Percentiles rank a stretch among this genome's conserved stretches.
These are phyloP conservation scores for Micropoecilia bifurca DNA, from an alignment of 2,797 vertebrate genomes.

Conservation along the genomic window DNA sequence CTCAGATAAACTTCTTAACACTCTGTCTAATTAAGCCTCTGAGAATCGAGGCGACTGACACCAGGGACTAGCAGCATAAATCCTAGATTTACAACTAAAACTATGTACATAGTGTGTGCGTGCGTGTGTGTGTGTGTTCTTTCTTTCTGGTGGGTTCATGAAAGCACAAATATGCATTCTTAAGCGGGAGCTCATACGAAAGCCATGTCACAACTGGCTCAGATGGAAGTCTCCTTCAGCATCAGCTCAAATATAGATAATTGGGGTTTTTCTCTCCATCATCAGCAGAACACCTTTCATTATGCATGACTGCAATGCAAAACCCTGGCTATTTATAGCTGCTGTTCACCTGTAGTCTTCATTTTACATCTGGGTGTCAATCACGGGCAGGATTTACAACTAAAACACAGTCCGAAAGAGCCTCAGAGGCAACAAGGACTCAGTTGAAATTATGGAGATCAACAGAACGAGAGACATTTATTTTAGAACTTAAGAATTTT, in stretches of 20 bases:
- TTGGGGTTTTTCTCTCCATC: slow-evolving; percentile 7
- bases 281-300: slow-evolving; percentile 9
- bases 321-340: slow-evolving; percentile 10
- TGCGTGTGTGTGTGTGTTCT: neutral
- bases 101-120: neutral
- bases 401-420: neutral
- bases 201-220: slow-evolving; percentile 11
- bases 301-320: slow-evolving; percentile 2
- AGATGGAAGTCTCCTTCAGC: neutral
- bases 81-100: slow-evolving; percentile 19
- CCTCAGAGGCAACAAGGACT: neutral
- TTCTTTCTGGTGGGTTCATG: slow-evolving; percentile 13
- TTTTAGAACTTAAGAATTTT: too few species aligned
- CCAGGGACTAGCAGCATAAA: slow-evolving; percentile 8
- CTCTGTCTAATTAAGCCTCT: slow-evolving; percentile 65
- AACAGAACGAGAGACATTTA: neutral
- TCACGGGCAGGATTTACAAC: neutral
- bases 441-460: neutral
- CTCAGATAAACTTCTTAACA: slow-evolving; percentile 60
- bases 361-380: slow-evolving; percentile 5
- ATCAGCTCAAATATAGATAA: slow-evolving; percentile 17
- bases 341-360: neutral
- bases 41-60: slow-evolving; percentile 57
- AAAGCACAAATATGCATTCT: neutral
- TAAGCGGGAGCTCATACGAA: neutral